These are phyloP conservation scores for Danaus melanippus DNA, from an alignment of 1,140 invertebrate genomes.

Conservation along the genomic window DNA sequence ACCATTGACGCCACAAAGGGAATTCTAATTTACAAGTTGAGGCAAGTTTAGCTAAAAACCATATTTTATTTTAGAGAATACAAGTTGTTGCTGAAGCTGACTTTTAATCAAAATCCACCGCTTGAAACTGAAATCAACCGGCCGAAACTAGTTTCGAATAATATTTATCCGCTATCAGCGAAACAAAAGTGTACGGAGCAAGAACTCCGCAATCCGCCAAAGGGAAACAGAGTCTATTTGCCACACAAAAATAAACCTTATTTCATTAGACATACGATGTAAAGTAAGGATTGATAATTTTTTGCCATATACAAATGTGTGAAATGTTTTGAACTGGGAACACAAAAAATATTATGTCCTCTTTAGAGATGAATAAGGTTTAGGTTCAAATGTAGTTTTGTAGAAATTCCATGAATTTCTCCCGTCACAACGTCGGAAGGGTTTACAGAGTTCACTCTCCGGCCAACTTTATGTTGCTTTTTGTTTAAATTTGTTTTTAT, in stretches of 20 bases:
- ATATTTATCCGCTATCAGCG: slow-evolving; percentile 45
- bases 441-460: slow-evolving; percentile 25
- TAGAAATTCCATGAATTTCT: slow-evolving; percentile 21
- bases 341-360: slow-evolving; percentile 17
- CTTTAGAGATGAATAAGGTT: slow-evolving; percentile 11
- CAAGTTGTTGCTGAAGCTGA: slow-evolving; percentile 9
- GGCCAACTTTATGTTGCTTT: slow-evolving; percentile 24
- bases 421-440: slow-evolving; percentile 23
- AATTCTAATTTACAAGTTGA: slow-evolving; percentile 3
- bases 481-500: slow-evolving; percentile 26
- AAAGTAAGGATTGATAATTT: slow-evolving; percentile 12
- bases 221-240: slow-evolving; percentile 11
- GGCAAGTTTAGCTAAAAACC: slow-evolving; percentile 1
- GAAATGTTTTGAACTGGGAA: slow-evolving; percentile 14
- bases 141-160: slow-evolving; percentile 43
- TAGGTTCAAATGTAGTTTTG: slow-evolving; percentile 6
- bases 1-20: not conserved
- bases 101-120: slow-evolving; percentile 40
- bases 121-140: slow-evolving; percentile 40
- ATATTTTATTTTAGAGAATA: slow-evolving; percentile 2
- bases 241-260: slow-evolving; percentile 19
- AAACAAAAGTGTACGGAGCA: slow-evolving; percentile 34
- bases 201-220: slow-evolving; percentile 27
- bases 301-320: slow-evolving; percentile 23
- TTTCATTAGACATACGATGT: slow-evolving; percentile 7